Conservation (phyloP, 2,113 vertebrate genomes). For the Festucalex cinctus region DNA sequence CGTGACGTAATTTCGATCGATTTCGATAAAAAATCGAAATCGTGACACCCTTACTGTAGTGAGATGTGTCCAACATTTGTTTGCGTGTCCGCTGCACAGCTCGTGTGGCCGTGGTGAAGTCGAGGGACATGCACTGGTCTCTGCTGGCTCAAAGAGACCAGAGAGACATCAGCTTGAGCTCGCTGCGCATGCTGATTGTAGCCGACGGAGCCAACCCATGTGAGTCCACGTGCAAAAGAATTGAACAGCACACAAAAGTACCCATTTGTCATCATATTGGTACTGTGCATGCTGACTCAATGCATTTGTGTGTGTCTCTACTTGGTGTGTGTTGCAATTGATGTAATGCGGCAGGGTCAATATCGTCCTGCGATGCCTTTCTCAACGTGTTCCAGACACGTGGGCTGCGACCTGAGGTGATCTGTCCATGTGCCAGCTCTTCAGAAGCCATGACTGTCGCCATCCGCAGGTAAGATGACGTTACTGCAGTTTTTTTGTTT, state of each 20-base stretch:
- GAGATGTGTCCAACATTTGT: constrained; percentile 11
- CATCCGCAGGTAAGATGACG: constrained; percentile 81
- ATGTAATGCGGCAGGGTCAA: constrained; percentile 80
- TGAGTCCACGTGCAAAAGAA: constrained; percentile 66
- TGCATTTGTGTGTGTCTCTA: constrained; percentile 8
- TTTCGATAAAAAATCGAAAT: too few relatives aligned
- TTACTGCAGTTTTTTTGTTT: constrained; percentile 34
- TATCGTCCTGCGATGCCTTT: constrained; percentile 97
- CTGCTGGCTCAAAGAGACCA: constrained; percentile 93
- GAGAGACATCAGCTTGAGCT: constrained; percentile 88
- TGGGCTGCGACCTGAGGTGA: constrained; percentile 90
- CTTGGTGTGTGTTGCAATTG: constrained; percentile 3
- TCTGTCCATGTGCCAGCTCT: constrained; percentile 92
- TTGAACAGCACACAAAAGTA: constrained; percentile 14
- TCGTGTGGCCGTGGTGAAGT: constrained; percentile 87
- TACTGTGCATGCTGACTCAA: constrained; percentile 1
- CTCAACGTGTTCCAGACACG: constrained; percentile 93
- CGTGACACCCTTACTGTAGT: too few relatives aligned
- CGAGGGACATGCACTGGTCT: constrained; percentile 98
- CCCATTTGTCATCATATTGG: constrained; percentile 17
- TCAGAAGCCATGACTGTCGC: constrained; percentile 90
- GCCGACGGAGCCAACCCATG: constrained; percentile 96
- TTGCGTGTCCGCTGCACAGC: constrained; percentile 65
- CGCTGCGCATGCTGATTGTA: constrained; percentile 89
- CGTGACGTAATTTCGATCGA: too few relatives aligned